Base-by-base conservation (phyloP, 2,888 invertebrate species). In the Reticulitermes lucifugus region DNA sequence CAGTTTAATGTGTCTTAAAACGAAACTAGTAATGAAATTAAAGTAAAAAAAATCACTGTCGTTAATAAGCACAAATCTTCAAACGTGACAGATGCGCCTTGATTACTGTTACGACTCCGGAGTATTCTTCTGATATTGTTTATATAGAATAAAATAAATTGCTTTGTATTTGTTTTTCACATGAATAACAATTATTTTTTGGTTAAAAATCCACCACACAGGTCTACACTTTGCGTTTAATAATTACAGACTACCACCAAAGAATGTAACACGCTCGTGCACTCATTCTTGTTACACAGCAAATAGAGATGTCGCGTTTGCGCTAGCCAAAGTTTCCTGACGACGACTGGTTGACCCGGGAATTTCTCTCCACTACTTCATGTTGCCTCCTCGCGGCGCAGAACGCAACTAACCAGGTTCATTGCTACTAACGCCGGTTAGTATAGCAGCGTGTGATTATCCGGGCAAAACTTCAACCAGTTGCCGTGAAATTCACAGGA, bases 391-490 rank as follows among this genome's bases (percentile, higher is more conserved):
- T 65, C n/a, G 65, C 65, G 65, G 65, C 25, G 7, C 65, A 25
- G n/a, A 25, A 25, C 65, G 65, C 25, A 65, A 65, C 65, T 65
- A 65, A 65, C 60, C 65, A 65, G 65, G 65, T 65, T 65, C 65
- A 65, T 65, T 65, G 65, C 25, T 65, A 4, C 65, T 25, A 55
- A 18, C 5, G 4, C 55, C 18, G n/a, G 65, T 25, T 65, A 21
- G 18, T 21, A 25, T 25, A 65, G 6, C 25, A 65, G 6, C 65
- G 12, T 10, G 25, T 12, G n/a, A n/a, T 65, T n/a, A 65, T n/a
- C 25, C n/a, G 25, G 25, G n/a, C 25, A 65, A 65, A 55, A 65
- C n/a, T 65, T n/a, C 25, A 65, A 65, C 25, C 9, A 65, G n/a
- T 65, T 65, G 65, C 25, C n/a, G 65, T 25, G 12, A 65, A 65